Evolutionary conservation across 1,140 invertebrate species (phyloP).

Genomic region (Charaxes varanes): DNA sequence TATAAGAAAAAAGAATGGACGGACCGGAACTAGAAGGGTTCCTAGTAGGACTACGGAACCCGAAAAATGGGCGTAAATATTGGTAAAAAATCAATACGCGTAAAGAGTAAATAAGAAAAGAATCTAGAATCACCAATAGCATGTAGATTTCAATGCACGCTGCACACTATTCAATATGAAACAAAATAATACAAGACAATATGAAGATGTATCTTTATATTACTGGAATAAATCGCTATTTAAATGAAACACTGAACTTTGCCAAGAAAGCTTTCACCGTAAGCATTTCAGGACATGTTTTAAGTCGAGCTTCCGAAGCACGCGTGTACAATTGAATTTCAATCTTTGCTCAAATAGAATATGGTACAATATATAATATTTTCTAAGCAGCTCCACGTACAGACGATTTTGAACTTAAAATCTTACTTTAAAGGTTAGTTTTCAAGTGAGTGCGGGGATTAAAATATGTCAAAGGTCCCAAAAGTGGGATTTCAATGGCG

Average conservation of each 20-base stretch:
- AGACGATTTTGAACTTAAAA: neutral
- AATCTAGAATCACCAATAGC: too few relatives aligned
- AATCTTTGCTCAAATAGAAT: constrained; percentile 12
- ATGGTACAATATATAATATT: constrained; percentile 8
- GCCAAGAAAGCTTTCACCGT: constrained; percentile 47
- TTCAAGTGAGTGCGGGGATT: constrained; percentile 1
- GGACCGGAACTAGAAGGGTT: too few relatives aligned
- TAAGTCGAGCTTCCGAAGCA: constrained; percentile 38
- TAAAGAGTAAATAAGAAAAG: too few relatives aligned
- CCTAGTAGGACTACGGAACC: too few relatives aligned
- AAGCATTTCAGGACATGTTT: constrained; percentile 35
- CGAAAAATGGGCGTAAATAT: too few relatives aligned
- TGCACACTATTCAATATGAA: too few relatives aligned
- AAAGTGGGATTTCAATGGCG: constrained; percentile 29
- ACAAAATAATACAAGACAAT: constrained; percentile 14
- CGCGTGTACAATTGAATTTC: constrained; percentile 15
- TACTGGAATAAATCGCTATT: constrained; percentile 44
- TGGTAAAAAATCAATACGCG: too few relatives aligned
- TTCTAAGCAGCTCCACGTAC: neutral
- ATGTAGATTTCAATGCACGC: too few relatives aligned
- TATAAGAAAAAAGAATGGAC: too few relatives aligned
- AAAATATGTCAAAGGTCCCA: constrained; percentile 27
- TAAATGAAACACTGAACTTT: constrained; percentile 51
- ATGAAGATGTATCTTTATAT: constrained; percentile 18
- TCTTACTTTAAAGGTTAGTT: constrained; percentile 3